Conservation (phyloP, 2,888 invertebrate genomes). For the Caprella mutica region DNA sequence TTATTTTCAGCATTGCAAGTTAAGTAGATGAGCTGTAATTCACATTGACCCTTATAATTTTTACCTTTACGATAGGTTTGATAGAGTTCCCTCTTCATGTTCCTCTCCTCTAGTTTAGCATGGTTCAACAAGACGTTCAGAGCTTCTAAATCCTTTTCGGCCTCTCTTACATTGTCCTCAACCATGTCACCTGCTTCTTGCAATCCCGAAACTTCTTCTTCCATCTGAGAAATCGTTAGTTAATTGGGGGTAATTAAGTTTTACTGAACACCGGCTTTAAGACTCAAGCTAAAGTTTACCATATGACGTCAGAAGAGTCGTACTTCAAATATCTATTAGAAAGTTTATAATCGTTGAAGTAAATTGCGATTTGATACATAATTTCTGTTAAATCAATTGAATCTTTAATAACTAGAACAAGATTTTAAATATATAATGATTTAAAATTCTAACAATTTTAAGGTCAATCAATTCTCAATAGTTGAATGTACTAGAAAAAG, state of each 20-base stretch:
- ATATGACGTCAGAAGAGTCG: too few species aligned
- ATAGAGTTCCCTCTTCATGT: conserved; percentile 19
- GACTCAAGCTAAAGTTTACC: too few species aligned
- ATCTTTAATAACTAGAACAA: not conserved
- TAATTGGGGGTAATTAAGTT: too few species aligned
- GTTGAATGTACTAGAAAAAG: too few species aligned
- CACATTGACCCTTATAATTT: not conserved
- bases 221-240: conserved; percentile 14
- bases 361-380: too few species aligned
- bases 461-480: not conserved
- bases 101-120: conserved; percentile 17
- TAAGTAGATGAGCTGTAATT: not conserved
- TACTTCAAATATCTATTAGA: too few species aligned
- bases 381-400: not conserved
- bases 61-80: conserved; percentile 21
- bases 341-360: too few species aligned
- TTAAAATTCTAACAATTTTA: not conserved
- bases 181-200: conserved; percentile 30
- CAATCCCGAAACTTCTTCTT: conserved; percentile 22
- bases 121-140: conserved; percentile 21
- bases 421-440: not conserved
- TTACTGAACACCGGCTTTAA: too few species aligned
- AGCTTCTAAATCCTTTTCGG: conserved; percentile 29
- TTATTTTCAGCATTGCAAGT: not conserved
- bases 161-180: conserved; percentile 23